Base-by-base conservation (phyloP, 1,140 invertebrate species). In the Sycobia sp. region DNA sequence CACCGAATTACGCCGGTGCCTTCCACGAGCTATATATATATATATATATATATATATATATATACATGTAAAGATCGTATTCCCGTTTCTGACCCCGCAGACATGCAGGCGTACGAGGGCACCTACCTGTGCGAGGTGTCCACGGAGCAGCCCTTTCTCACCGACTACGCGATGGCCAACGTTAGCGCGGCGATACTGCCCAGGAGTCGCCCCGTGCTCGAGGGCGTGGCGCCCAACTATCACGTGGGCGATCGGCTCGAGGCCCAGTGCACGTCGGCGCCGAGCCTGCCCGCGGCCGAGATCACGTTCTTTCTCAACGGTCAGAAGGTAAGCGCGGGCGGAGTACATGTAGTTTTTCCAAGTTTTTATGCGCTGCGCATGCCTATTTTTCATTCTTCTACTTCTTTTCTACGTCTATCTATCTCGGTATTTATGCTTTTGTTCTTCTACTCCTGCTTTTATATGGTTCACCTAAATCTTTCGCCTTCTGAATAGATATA, bases 281-380 rank as follows among this genome's bases (percentile, higher is more conserved):
- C 88, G 1, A 91, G 90, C 47, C 82, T 88, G 57, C 91, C 91
- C 7, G 83, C 88, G 3, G 84, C 89, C 16, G 82, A 86, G 43
- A 83, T 93, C 27, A 85, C 85, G 23, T 91, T 92, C 81, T 85
- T 86, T 69, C 84, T 93, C 69, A 94, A 93, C 72, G 86, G 88
- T 69, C 81, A 86, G 68, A 84, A 86, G 81, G 91, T 93, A 82
- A 90, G 20, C n/a, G n/a, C n/a, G n/a, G n/a, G n/a, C n/a, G n/a
- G n/a, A n/a, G n/a, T n/a, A n/a, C n/a, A n/a, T n/a, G n/a, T n/a
- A n/a, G n/a, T n/a, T n/a, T n/a, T n/a, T n/a, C n/a, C n/a, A n/a
- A n/a, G n/a, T n/a, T n/a, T n/a, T n/a, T n/a, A n/a, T n/a, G n/a
- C n/a, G n/a, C n/a, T n/a, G n/a, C n/a, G n/a, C n/a, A n/a, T n/a